phyloP scores from a whole-genome alignment of 2,888 invertebrate genomes.

The Pollenia griseotomentosa region DNA sequence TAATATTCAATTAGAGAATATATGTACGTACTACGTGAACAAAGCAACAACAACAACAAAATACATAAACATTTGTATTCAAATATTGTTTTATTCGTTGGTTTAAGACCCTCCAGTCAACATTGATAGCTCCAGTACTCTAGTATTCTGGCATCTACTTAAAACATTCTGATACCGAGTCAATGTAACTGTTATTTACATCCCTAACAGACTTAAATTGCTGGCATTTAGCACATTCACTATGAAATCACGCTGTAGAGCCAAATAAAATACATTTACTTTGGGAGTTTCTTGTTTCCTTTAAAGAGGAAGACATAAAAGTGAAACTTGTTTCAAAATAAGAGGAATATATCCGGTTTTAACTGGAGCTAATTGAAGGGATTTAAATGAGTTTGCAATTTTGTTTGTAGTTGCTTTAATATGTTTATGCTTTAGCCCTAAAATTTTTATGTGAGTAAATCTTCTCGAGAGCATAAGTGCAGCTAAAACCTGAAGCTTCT shows the following conservation, averaged over 20 bases:
- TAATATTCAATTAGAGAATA: background rate
- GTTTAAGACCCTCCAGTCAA: slow-evolving; percentile 10
- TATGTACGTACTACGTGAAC: too few species aligned
- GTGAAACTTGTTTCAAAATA: background rate
- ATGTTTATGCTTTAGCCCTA: too few species aligned
- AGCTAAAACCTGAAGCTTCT: too few species aligned
- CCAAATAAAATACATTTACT: background rate
- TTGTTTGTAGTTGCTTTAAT: too few species aligned
- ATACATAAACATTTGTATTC: too few species aligned
- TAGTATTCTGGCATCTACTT: background rate
- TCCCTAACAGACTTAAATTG: slow-evolving; percentile 13
- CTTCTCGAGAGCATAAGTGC: too few species aligned
- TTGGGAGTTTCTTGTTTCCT: background rate
- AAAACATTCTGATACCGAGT: slow-evolving; percentile 6
- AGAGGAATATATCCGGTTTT: background rate
- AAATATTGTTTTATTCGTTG: background rate
- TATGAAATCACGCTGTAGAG: background rate
- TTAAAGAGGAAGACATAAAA: background rate
- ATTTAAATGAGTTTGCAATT: too few species aligned
- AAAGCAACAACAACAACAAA: background rate
- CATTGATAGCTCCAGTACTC: background rate
- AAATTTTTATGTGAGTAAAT: too few species aligned
- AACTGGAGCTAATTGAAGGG: too few species aligned
- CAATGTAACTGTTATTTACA: slow-evolving; percentile 10
- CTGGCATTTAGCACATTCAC: slow-evolving; percentile 7